phyloP scores from a whole-genome alignment of 2,888 invertebrate species.

The Amblyjoppa fuscipennis region DNA sequence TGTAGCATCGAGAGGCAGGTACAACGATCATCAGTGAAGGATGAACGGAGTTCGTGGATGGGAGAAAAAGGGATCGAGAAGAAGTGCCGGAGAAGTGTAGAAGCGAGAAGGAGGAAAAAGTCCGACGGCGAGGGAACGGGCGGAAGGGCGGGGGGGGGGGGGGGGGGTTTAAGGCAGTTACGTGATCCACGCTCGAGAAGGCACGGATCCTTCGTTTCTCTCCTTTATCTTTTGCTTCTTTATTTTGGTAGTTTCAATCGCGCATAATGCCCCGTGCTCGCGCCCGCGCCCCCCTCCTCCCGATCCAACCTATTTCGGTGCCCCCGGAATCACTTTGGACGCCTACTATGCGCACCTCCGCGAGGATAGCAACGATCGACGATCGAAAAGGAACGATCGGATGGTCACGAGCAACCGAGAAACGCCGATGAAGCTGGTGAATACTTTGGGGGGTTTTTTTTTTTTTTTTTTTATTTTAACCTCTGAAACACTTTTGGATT shows the following conservation, averaged over 20 bases:
- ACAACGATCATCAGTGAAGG: conserved; percentile 66
- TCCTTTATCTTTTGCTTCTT: conserved; percentile 62
- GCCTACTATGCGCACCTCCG: conserved; percentile 71
- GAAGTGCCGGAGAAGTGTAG: conserved; percentile 25
- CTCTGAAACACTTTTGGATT: too few species aligned
- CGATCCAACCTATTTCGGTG: conserved; percentile 60
- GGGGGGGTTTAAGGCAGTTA: conserved; percentile 67
- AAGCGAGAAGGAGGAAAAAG: conserved; percentile 58
- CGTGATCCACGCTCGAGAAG: conserved; percentile 78
- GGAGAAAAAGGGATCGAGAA: conserved; percentile 42
- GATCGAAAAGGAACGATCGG: conserved; percentile 24
- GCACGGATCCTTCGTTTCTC: conserved; percentile 75
- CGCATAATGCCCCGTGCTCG: conserved; percentile 55
- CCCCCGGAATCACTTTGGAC: conserved; percentile 67
- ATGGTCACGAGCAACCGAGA: background rate
- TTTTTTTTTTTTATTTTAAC: background rate
- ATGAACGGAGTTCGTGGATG: conserved; percentile 65
- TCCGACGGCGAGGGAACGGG: conserved; percentile 57
- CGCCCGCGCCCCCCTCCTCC: conserved; percentile 1
- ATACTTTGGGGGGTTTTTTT: background rate
- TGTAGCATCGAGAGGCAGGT: conserved; percentile 67
- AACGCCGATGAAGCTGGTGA: background rate
- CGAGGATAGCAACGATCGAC: conserved; percentile 39
- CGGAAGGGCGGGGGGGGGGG: conserved; percentile 47
- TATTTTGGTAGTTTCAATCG: conserved; percentile 67